Base-by-base conservation (phyloP, 2,113 vertebrate genomes). In the Herpailurus yagouaroundi region DNA sequence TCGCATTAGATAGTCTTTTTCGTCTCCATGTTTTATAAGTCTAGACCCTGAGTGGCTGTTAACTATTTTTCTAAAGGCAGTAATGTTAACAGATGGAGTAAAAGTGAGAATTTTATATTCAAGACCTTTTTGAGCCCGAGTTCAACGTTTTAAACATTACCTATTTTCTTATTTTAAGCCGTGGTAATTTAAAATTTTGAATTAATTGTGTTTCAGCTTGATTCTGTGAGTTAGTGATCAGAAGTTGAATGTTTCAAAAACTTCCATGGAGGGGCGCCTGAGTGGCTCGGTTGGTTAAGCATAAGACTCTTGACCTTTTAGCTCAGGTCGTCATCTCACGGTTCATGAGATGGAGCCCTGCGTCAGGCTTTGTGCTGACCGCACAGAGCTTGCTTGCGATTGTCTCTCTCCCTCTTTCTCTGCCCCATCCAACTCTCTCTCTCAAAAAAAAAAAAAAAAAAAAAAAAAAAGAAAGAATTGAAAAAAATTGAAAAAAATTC, bases 111-210 rank as follows among this genome's bases (percentile, higher is more conserved):
- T 64, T 86, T 27, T 9, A 76, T 50, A 45, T 25, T 80, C 1
- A 84, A 76, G 31, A 81, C 0, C 14, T 68, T 87, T 33, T 64
- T 77, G 31, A 88, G 25, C 23, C 23, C 5, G 57, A 45, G 14
- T 74, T 94, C n/a, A 81, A 63, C 64, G 85, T 96, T 92, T 50
- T 7, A 74, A 41, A 86, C 71, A 73, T 85, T 50, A 76, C 55
- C 5, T 4, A 63, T 88, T 77, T 93, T 86, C 25, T 87, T 79
- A 94, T 73, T 95, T 82, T 69, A 90, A 85, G 33, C n/a, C n/a
- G 41, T 15, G 79, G 45, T 89, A n/a, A 68, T 93, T 89, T 36
- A 23, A 45, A 77, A 21, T 7, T 29, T 73, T 79, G 71, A 15
- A 64, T 14, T 68, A 16, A 33, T 85, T 86, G 16, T 82, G 5